phyloP scores from a whole-genome alignment of 1,140 invertebrate genomes.

The Oscheius sp. region DNA sequence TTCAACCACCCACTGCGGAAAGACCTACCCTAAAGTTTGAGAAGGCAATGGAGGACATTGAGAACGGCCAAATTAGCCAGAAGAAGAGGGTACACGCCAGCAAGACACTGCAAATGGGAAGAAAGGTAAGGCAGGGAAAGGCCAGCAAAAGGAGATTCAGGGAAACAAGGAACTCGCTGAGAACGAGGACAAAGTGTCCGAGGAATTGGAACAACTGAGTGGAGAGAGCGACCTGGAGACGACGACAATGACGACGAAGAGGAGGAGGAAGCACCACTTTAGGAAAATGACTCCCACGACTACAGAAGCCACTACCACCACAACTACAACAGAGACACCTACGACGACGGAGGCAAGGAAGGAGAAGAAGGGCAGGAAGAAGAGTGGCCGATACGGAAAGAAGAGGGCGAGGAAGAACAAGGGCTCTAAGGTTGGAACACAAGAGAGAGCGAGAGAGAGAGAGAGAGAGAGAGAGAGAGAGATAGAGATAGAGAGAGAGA shows the following conservation, averaged over 20 bases:
- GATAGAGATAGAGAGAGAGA: background rate
- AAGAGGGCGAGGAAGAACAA: background rate
- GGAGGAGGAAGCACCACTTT: background rate
- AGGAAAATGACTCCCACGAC: background rate
- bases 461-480: background rate
- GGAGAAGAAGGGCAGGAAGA: constrained; percentile 1
- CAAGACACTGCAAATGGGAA: background rate
- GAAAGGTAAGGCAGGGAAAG: background rate
- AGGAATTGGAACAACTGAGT: background rate
- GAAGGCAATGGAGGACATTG: background rate
- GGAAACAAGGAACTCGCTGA: background rate
- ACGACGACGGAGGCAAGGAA: background rate
- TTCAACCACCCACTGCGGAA: background rate
- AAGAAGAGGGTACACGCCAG: background rate
- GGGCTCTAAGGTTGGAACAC: no score
- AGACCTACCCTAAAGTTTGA: background rate
- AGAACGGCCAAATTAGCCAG: background rate
- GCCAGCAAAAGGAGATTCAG: background rate
- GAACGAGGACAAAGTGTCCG: background rate
- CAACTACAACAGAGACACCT: background rate
- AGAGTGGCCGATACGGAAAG: background rate
- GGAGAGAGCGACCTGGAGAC: background rate
- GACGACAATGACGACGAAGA: background rate
- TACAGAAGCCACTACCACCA: background rate
- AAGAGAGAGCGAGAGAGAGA: no score